Conservation (phyloP, 2,797 vertebrate genomes). For the Florisuga fusca region DNA sequence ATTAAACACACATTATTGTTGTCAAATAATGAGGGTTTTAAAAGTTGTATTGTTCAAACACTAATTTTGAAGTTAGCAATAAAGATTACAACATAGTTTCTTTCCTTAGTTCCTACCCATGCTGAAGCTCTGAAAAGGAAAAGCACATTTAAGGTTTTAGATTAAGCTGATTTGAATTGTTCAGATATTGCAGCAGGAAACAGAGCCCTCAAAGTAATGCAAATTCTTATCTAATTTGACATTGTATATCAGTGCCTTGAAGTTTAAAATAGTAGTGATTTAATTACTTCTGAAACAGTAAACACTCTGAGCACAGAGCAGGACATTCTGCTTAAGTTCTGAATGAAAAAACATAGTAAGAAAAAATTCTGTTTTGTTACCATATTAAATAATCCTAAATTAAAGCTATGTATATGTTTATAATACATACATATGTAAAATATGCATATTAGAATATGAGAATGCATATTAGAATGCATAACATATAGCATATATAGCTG, state of each 20-base stretch:
- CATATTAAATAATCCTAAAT: not conserved
- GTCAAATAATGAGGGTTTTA: not conserved
- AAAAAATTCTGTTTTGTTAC: not conserved
- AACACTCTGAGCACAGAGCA: not conserved
- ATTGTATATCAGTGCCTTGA: not conserved
- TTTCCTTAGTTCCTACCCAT: not conserved
- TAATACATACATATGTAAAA: not conserved
- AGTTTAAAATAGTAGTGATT: not conserved
- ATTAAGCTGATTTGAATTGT: not conserved
- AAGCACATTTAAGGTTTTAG: not conserved
- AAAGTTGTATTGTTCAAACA: not conserved
- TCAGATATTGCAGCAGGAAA: not conserved
- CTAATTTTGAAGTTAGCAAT: not conserved
- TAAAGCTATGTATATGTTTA: not conserved
- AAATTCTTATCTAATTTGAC: not conserved
- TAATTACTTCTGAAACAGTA: not conserved
- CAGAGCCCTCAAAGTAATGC: not conserved
- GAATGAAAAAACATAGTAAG: not conserved
- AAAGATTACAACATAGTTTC: not conserved
- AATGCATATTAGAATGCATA: not conserved
- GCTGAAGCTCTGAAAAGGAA: too few species aligned
- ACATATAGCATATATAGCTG: not conserved
- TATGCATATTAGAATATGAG: too few species aligned
- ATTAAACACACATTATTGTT: not conserved
- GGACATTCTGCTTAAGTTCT: not conserved